These are phyloP conservation scores for Pantelozetes paolii DNA, from an alignment of 2,888 invertebrate genomes.

Conservation along the genomic window DNA sequence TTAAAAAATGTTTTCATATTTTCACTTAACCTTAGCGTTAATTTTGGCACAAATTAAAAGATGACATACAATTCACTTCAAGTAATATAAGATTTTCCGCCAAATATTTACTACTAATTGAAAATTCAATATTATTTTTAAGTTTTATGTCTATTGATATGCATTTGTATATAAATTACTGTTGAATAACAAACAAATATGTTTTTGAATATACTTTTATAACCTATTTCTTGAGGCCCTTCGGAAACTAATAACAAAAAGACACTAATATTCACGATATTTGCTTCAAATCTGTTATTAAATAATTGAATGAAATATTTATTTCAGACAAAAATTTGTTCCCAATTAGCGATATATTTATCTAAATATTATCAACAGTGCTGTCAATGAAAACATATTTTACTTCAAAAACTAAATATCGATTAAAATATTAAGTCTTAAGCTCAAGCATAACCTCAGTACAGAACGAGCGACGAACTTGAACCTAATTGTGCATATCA, in stretches of 20 bases:
- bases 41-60: background rate
- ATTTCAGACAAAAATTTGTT: background rate
- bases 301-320: background rate
- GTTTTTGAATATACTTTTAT: slow-evolving; percentile 1
- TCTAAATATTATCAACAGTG: background rate
- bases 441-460: background rate
- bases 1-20: background rate
- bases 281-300: background rate
- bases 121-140: too few species aligned
- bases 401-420: background rate
- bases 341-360: background rate
- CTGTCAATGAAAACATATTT: background rate
- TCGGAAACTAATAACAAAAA: background rate
- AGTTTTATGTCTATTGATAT: too few species aligned
- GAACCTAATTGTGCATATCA: too few species aligned
- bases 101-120: too few species aligned
- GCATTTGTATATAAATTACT: too few species aligned
- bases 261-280: slow-evolving; percentile 17
- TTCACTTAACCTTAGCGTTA: background rate
- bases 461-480: too few species aligned
- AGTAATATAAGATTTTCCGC: too few species aligned
- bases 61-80: background rate
- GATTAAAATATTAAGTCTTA: background rate
- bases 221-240: slow-evolving; percentile 31
- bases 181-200: too few species aligned